Percentiles rank a stretch among this genome's conserved stretches.
phyloP scores from a whole-genome alignment of 2,888 invertebrate genomes.

The Ectemnius lituratus region DNA sequence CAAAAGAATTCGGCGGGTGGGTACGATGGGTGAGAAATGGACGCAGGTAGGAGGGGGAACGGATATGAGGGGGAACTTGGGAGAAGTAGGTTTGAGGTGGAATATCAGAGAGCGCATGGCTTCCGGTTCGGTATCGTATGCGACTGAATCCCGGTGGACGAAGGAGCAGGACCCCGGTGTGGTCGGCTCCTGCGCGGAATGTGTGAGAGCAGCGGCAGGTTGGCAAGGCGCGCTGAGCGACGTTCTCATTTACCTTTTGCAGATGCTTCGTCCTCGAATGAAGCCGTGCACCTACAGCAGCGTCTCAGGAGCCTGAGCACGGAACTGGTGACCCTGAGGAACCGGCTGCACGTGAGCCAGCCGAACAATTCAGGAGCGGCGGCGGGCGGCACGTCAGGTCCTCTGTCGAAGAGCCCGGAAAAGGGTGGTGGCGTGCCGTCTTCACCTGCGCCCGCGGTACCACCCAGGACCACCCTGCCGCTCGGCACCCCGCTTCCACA shows the following conservation, averaged over 20 bases:
- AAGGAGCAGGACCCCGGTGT: no score
- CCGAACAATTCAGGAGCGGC: conserved; percentile 70
- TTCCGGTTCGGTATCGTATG: no score
- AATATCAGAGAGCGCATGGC: no score
- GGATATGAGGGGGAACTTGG: no score
- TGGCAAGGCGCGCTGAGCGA: conserved; percentile 16
- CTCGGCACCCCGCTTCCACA: conserved; percentile 60
- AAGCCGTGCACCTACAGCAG: conserved; percentile 95
- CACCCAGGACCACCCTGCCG: conserved; percentile 71
- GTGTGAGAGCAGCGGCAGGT: conserved; percentile 3
- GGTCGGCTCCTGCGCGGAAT: conserved; percentile 18
- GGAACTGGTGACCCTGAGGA: conserved; percentile 93
- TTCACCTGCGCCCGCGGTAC: conserved; percentile 74
- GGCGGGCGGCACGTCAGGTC: conserved; percentile 59
- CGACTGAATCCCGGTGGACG: no score
- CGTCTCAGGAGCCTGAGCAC: conserved; percentile 93
- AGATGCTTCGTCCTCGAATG: conserved; percentile 97
- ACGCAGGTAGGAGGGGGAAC: no score
- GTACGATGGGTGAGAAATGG: no score
- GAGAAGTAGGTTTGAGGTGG: no score
- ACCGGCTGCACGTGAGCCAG: conserved; percentile 90
- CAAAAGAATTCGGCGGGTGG: no score
- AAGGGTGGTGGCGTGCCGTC: conserved; percentile 61
- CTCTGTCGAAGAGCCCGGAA: conserved; percentile 62
- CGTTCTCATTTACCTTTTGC: conserved; percentile 59